Evolutionary conservation across 2,797 vertebrate genomes (phyloP).

Genomic region (Epinephelus coioides): DNA sequence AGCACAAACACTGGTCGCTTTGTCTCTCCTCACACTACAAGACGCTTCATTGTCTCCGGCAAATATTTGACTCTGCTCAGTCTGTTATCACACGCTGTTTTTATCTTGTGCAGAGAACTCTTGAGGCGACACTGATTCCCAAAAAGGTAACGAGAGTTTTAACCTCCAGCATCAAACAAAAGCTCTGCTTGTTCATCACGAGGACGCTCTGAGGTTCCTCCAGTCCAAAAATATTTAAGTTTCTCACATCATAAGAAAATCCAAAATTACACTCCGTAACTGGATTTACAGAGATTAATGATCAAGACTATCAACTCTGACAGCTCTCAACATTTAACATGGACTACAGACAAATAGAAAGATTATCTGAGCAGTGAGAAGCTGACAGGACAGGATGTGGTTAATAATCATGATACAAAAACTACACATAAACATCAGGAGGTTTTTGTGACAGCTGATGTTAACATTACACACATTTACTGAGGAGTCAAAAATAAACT

Average conservation of each 20-base stretch:
- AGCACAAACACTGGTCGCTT: slow-evolving; percentile 10
- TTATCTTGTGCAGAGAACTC: neutral
- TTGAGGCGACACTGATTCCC: neutral
- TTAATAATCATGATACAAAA: no score
- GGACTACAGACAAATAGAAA: no score
- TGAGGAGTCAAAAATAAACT: no score
- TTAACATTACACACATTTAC: no score
- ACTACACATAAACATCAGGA: no score
- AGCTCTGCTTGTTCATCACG: neutral
- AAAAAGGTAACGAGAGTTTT: neutral
- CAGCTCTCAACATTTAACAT: no score
- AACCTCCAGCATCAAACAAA: neutral
- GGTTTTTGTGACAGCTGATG: no score
- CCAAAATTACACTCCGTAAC: neutral
- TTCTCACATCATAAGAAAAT: neutral
- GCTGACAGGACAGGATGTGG: no score
- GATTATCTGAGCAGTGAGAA: no score
- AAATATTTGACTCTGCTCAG: neutral
- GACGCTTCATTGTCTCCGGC: slow-evolving; percentile 6
- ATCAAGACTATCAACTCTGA: neutral
- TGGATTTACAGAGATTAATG: neutral
- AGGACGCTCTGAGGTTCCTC: neutral
- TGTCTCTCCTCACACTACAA: neutral
- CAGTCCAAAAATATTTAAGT: neutral
- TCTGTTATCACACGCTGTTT: neutral